Base-by-base conservation (phyloP, 1,140 invertebrate species). In the Vollenhovia emeryi region DNA sequence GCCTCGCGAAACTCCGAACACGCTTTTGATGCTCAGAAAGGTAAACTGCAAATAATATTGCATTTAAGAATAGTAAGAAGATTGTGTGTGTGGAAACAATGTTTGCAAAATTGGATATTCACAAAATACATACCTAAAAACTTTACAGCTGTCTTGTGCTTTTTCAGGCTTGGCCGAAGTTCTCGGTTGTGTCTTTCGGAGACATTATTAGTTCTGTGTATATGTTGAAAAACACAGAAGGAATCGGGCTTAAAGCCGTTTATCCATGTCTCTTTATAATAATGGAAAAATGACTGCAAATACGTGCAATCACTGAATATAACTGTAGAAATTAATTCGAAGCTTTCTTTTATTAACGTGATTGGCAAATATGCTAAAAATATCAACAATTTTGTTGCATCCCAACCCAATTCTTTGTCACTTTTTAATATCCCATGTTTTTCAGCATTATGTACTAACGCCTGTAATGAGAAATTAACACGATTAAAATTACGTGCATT, bases 171-270 rank as follows among this genome's bases (percentile, higher is more conserved):
- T 45, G 43, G 15, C 11, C 43, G 43, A 45, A 45, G 43, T 45
- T 45, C 43, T 45, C 43, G 43, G 11, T 45, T 45, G 43, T 45
- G 43, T 45, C 43, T 45, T 45, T 45, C 43, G 11, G 43, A 45
- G 43, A 15, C 43, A 45, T 45, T 45, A 13, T 45, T 45, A 45
- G 43, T 45, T 15, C 43, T 45, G 11, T 45, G 43, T 13, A 45
- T 13, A 13, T 45, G 43, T 45, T 15, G 11, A 4, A 6, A 45
- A 3, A 45, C 43, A 45, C 9, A 36, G 30, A 62, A 62, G 4
- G 30, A 62, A 62, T 36, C 30, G 30, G 59, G 15, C 59, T 62
- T 62, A 62, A 62, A 62, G 30, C 59, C 59, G 9, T 62, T 62
- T 62, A 62, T 15, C 30, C 30, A 62, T 18, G 59, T 62, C 27